Evolutionary conservation across 2,797 vertebrate genomes (phyloP).

Genomic region (Podarcis lilfordi): DNA sequence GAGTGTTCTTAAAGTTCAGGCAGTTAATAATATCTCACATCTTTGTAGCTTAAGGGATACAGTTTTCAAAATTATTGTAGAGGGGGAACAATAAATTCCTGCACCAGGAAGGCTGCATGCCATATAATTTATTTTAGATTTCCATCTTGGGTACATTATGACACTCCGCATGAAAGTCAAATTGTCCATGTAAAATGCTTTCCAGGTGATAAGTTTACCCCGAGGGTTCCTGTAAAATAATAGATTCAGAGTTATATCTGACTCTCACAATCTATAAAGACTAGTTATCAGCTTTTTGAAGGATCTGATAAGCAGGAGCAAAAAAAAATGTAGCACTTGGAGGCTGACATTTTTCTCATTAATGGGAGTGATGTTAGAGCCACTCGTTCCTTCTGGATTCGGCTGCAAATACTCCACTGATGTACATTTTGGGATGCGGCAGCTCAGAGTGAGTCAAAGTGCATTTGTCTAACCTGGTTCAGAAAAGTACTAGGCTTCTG

Average conservation of each 20-base stretch:
- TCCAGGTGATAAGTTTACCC: slow-evolving; percentile 83
- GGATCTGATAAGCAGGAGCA: slow-evolving; percentile 74
- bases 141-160: slow-evolving; percentile 80
- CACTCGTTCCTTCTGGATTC: slow-evolving; percentile 72
- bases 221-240: slow-evolving; percentile 79
- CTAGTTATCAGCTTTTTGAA: slow-evolving; percentile 81
- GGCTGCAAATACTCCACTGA: slow-evolving; percentile 78
- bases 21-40: slow-evolving; percentile 79
- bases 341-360: slow-evolving; percentile 80
- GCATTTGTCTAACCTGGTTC: slow-evolving; percentile 63
- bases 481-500: slow-evolving; percentile 53
- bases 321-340: slow-evolving; percentile 58
- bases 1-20: slow-evolving; percentile 73
- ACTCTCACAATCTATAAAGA: slow-evolving; percentile 79
- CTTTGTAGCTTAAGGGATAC: slow-evolving; percentile 78
- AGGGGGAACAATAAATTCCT: slow-evolving; percentile 81
- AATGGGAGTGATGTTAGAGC: slow-evolving; percentile 73
- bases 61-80: slow-evolving; percentile 83
- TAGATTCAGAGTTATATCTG: slow-evolving; percentile 81
- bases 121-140: slow-evolving; percentile 84
- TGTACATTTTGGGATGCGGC: slow-evolving; percentile 66
- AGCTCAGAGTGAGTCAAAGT: slow-evolving; percentile 62
- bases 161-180: slow-evolving; percentile 83
- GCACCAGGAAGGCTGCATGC: slow-evolving; percentile 75
- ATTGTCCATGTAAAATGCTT: slow-evolving; percentile 82